phyloP scores from a whole-genome alignment of 2,888 invertebrate species.

The Strigamia crassipes region DNA sequence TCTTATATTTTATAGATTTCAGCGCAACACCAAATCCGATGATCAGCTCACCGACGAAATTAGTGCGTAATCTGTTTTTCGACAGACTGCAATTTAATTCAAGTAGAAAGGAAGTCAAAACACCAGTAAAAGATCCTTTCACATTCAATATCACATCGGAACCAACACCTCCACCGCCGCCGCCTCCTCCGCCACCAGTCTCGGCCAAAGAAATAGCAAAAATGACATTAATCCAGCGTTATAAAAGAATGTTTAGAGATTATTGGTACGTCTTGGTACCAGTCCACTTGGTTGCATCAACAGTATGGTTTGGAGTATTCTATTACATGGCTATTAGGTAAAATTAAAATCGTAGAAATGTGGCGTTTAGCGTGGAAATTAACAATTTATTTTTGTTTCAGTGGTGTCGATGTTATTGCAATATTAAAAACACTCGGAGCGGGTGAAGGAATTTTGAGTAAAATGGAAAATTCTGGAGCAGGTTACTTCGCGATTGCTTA shows the following conservation, averaged over 20 bases:
- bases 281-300: conserved; percentile 87
- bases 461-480: conserved; percentile 76
- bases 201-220: conserved; percentile 1
- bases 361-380: neutral
- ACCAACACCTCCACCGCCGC: neutral
- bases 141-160: neutral
- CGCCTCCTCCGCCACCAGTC: neutral
- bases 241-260: conserved; percentile 89
- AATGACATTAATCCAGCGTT: conserved; percentile 72
- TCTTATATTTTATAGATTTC: neutral
- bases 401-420: conserved; percentile 87
- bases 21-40: neutral
- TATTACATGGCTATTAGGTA: conserved; percentile 86
- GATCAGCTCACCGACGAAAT: neutral
- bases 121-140: neutral
- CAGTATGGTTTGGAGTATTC: conserved; percentile 84
- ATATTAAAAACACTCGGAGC: conserved; percentile 76
- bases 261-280: conserved; percentile 97
- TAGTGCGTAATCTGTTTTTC: neutral
- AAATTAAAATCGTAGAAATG: conserved; percentile 50
- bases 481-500: conserved; percentile 89
- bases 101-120: neutral
- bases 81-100: conserved; percentile 10
- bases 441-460: conserved; percentile 76
- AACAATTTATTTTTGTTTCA: conserved; percentile 60